Evolutionary conservation across 2,113 vertebrate genomes (phyloP), one percentile per base, ranked within the genome.

Genomic region (Clupea harengus): DNA sequence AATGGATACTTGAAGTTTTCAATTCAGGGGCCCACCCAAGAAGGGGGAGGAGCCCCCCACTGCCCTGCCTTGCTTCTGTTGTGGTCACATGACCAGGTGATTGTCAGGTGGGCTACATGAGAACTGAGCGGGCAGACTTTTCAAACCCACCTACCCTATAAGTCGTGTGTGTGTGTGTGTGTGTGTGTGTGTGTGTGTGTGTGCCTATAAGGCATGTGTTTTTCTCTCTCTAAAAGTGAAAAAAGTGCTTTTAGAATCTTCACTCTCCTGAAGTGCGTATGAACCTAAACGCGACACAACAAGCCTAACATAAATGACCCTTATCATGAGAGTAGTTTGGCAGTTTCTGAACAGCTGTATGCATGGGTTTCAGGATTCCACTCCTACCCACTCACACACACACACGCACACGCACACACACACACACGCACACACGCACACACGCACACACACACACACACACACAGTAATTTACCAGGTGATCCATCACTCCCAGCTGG

Each of bases 371-470:
- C 17, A 57, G 17, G 52, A 57, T 57, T 25, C 8, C 72, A 39
- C 64, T 28, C 39, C 39, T 39, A 39, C 39, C 39, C 39, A 39
- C 39, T 39, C 28, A 78, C 72, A 78, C 28, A 78, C 28, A 78
- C 60, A 64, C 60, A 25, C 60, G 25, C 60, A n/a, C 60, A n/a
- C 22, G 7, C 28, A 32, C 64, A 72, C 64, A 78, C 72, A 78
- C 28, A 78, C 72, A 78, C 28, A 78, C 28, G 39, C 60, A 64
- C 60, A 64, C 60, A 64, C 60, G 7, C 60, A n/a, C 28, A 32
- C 64, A 72, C 64, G 39, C 72, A 78, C 28, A 78, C 72, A 78
- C 28, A 78, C 28, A 78, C 60, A 64, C 60, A 64, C 60, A 64
- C 60, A n/a, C 60, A n/a, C 22, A n/a, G 22, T 1, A 1, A 39